Percentiles rank a stretch among this genome's conserved stretches.
phyloP scores from a whole-genome alignment of 2,113 vertebrate genomes.

The Pipa parva region DNA sequence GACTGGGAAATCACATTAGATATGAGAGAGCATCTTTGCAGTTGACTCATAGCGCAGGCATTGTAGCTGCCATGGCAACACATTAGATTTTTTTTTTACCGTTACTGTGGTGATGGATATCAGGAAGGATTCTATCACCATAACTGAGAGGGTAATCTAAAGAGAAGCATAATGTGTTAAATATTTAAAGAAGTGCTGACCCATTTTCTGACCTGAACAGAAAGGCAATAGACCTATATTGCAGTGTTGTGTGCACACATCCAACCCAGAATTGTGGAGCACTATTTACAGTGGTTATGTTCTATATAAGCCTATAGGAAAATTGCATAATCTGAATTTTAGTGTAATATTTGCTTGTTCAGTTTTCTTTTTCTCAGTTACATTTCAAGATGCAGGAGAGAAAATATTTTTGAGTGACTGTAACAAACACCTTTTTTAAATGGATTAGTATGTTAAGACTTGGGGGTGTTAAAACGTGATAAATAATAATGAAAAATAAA shows the following conservation, averaged over 20 bases:
- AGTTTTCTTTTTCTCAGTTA: no score
- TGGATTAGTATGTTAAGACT: no score
- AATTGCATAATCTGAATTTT: no score
- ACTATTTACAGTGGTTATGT: no score
- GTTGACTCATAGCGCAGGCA: constrained; percentile 44
- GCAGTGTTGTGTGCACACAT: background rate
- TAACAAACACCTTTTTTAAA: no score
- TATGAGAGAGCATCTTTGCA: constrained; percentile 15
- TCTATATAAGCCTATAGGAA: no score
- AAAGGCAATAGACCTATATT: background rate
- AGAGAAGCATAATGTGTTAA: constrained; percentile 15
- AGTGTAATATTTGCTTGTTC: no score
- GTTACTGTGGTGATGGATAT: constrained; percentile 58
- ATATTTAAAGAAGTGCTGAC: constrained; percentile 39
- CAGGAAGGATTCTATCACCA: constrained; percentile 44
- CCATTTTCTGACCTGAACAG: constrained; percentile 33
- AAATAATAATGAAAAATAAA: no score
- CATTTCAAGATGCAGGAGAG: no score
- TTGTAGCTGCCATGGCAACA: constrained; percentile 64
- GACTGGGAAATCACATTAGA: background rate
- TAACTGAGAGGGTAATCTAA: constrained; percentile 43
- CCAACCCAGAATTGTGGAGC: no score
- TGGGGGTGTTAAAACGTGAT: no score
- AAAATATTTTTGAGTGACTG: no score
- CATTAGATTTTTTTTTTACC: constrained; percentile 42